Conservation (phyloP, 2,888 invertebrate species). For the Lordiphosa andalusiaca region DNA sequence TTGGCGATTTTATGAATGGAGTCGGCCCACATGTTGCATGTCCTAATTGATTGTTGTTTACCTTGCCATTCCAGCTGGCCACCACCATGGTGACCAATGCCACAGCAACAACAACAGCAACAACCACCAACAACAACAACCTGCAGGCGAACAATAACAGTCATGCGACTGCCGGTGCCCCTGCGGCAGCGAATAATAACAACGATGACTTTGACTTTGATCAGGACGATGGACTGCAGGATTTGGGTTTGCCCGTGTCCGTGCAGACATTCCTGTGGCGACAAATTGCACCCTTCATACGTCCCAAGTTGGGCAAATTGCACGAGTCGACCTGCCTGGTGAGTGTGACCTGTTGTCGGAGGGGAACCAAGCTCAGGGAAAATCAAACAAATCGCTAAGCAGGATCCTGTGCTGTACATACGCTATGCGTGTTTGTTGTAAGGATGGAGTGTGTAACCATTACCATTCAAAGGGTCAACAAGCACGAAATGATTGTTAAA, state of each 20-base stretch:
- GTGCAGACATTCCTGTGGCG: constrained; percentile 99
- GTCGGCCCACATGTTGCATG: constrained; percentile 49
- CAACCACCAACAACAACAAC: constrained; percentile 61
- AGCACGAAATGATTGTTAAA: constrained; percentile 16
- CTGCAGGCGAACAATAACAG: constrained; percentile 67
- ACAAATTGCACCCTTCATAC: constrained; percentile 97
- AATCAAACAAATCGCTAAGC: constrained; percentile 11
- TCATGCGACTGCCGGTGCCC: constrained; percentile 31
- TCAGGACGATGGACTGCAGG: constrained; percentile 85
- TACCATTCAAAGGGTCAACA: constrained; percentile 16
- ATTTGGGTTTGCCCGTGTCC: constrained; percentile 93
- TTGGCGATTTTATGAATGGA: constrained; percentile 41
- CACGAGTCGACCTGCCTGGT: constrained; percentile 99
- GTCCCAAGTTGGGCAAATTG: constrained; percentile 96
- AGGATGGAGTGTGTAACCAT: constrained; percentile 49
- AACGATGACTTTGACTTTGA: constrained; percentile 78
- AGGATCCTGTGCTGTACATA: constrained; percentile 62
- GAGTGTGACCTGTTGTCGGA: constrained; percentile 79
- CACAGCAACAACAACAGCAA: constrained; percentile 50
- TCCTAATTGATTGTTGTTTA: constrained; percentile 20
- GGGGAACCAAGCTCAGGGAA: neutral
- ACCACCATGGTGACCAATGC: constrained; percentile 71
- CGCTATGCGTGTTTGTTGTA: constrained; percentile 70
- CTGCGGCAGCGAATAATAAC: constrained; percentile 62
- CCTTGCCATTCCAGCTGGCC: constrained; percentile 49